phyloP scores from a whole-genome alignment of 2,888 invertebrate genomes.

The Chrysolina americana region DNA sequence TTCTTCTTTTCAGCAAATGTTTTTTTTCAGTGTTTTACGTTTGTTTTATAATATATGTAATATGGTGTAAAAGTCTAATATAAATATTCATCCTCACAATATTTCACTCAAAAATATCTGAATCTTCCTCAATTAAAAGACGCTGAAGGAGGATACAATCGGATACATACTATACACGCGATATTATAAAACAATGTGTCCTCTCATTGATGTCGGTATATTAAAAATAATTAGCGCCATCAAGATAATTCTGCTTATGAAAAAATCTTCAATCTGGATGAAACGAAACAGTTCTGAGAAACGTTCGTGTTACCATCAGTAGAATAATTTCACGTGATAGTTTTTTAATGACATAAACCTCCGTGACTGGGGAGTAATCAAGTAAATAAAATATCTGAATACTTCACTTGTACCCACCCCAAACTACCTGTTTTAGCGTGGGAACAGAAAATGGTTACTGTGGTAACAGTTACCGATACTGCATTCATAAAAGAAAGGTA shows the following conservation, averaged over 20 bases:
- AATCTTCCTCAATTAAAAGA: no score
- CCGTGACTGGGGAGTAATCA: not conserved
- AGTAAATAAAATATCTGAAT: not conserved
- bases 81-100: no score
- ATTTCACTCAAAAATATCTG: no score
- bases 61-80: no score
- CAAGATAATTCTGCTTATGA: not conserved
- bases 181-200: slow-evolving; percentile 28
- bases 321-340: no score
- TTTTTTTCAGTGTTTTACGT: no score
- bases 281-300: not conserved
- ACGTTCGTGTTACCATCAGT: not conserved
- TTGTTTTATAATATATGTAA: no score
- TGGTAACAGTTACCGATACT: not conserved
- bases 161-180: no score
- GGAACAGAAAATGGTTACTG: not conserved
- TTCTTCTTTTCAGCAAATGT: no score
- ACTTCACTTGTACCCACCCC: not conserved
- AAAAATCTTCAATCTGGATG: not conserved
- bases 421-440: not conserved
- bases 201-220: not conserved
- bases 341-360: no score
- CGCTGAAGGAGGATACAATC: no score
- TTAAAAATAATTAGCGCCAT: not conserved
- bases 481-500: no score